A percentile compares a stretch with the other conserved stretches of the same genome.
phyloP scores from a whole-genome alignment of 1,140 invertebrate species.

The Zophobas atratus region DNA sequence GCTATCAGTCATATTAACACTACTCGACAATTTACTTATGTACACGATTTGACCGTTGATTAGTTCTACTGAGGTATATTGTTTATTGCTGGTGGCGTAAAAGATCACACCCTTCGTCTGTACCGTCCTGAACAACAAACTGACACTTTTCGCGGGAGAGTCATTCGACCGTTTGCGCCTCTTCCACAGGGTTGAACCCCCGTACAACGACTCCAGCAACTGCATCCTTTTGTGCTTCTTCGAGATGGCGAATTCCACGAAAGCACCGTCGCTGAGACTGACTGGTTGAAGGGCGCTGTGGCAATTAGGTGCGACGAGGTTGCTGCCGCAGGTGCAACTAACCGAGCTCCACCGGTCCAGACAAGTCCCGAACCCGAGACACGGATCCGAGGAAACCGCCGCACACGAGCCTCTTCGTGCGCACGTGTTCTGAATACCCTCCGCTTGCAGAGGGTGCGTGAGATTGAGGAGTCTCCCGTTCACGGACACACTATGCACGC shows the following conservation, averaged over 20 bases:
- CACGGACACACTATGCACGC: slow-evolving; percentile 90
- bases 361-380: slow-evolving; percentile 80
- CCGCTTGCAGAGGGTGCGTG: slow-evolving; percentile 80
- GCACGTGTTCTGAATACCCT: slow-evolving; percentile 84
- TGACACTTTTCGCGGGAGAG: slow-evolving; percentile 78
- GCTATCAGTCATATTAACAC: slow-evolving; percentile 85
- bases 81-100: slow-evolving; percentile 88
- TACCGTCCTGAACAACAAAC: slow-evolving; percentile 87
- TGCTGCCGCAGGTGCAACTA: slow-evolving; percentile 79
- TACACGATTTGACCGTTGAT: slow-evolving; percentile 81
- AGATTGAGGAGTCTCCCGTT: slow-evolving; percentile 88
- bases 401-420: slow-evolving; percentile 76
- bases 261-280: slow-evolving; percentile 82
- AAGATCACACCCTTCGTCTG: slow-evolving; percentile 84
- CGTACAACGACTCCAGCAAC: slow-evolving; percentile 83
- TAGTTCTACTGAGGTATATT: slow-evolving; percentile 88
- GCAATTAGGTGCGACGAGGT: slow-evolving; percentile 85
- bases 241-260: slow-evolving; percentile 85
- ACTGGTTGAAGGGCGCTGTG: slow-evolving; percentile 83
- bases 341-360: slow-evolving; percentile 87
- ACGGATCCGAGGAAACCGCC: slow-evolving; percentile 70
- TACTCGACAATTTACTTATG: slow-evolving; percentile 80
- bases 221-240: slow-evolving; percentile 90
- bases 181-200: slow-evolving; percentile 80
- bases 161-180: slow-evolving; percentile 64